phyloP scores from a whole-genome alignment of 2,113 vertebrate genomes.

The Daboia siamensis region DNA sequence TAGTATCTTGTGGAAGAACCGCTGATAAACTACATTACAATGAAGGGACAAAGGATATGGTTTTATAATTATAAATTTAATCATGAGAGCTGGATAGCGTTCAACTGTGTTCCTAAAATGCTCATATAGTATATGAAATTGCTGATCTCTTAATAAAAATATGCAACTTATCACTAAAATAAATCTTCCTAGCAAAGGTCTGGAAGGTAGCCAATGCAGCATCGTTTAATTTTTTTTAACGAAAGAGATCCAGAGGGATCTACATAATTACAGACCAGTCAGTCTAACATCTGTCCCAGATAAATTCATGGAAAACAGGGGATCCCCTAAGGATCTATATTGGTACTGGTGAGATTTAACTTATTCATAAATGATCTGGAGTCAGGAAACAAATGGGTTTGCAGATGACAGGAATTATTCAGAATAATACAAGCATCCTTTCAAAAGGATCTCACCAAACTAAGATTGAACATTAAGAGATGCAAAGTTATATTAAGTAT shows the following conservation, averaged over 20 bases:
- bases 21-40: not conserved
- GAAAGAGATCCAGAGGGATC: slow-evolving; percentile 20
- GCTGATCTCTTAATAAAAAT: slow-evolving; percentile 34
- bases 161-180: slow-evolving; percentile 37
- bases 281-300: slow-evolving; percentile 37
- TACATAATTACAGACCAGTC: slow-evolving; percentile 33
- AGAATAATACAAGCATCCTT: not conserved
- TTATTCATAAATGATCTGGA: slow-evolving; percentile 33
- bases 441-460: not conserved
- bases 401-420: slow-evolving; percentile 12
- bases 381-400: slow-evolving; percentile 4
- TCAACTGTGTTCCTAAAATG: slow-evolving; percentile 12
- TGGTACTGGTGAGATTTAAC: slow-evolving; percentile 28
- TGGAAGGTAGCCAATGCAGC: slow-evolving; percentile 33
- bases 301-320: slow-evolving; percentile 31
- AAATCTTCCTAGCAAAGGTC: slow-evolving; percentile 29
- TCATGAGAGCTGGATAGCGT: not conserved
- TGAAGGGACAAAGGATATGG: not conserved
- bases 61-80: slow-evolving; percentile 21
- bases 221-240: not conserved
- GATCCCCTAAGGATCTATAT: slow-evolving; percentile 19
- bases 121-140: slow-evolving; percentile 11
- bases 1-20: not conserved
- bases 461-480: not conserved
- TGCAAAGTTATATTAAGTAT: not conserved